Conservation (phyloP, 1,140 invertebrate genomes). For the Lineus longissimus region DNA sequence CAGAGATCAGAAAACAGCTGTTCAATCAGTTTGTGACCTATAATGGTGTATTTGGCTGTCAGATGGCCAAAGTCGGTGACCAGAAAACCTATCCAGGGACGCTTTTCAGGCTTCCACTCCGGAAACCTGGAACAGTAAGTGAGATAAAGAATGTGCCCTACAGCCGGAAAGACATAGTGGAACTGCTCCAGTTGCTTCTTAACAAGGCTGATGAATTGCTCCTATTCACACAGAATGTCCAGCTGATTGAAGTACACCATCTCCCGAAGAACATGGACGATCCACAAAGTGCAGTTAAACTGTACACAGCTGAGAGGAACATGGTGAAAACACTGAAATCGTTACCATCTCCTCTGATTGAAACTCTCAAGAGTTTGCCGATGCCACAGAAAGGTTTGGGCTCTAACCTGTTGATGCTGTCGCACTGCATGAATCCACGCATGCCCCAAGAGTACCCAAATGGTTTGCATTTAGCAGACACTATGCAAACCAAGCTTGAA, state of each 20-base stretch:
- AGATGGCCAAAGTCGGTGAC: slow-evolving; percentile 8
- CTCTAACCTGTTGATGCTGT: too few species aligned
- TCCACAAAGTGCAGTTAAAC: neutral
- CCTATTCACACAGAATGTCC: slow-evolving; percentile 46
- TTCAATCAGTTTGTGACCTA: slow-evolving; percentile 38
- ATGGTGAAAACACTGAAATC: neutral
- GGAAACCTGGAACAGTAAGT: neutral
- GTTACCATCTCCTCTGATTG: too few species aligned
- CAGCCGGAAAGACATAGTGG: slow-evolving; percentile 10
- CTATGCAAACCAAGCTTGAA: too few species aligned
- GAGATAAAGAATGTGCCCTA: too few species aligned
- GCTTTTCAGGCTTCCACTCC: slow-evolving; percentile 39
- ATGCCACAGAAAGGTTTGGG: too few species aligned
- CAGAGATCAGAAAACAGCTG: slow-evolving; percentile 8
- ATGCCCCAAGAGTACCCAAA: too few species aligned
- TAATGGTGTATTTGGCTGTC: slow-evolving; percentile 37
- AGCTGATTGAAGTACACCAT: slow-evolving; percentile 34
- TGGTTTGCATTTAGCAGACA: too few species aligned
- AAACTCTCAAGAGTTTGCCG: too few species aligned
- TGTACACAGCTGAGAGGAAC: neutral
- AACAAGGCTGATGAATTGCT: slow-evolving; percentile 33
- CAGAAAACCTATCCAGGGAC: slow-evolving; percentile 30
- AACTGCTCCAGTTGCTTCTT: slow-evolving; percentile 34
- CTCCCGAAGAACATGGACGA: slow-evolving; percentile 14
- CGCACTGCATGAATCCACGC: too few species aligned